Evolutionary conservation across 2,888 invertebrate species (phyloP), one percentile per base, ranked within the genome.

Genomic region (Hypselothyrea guttata): DNA sequence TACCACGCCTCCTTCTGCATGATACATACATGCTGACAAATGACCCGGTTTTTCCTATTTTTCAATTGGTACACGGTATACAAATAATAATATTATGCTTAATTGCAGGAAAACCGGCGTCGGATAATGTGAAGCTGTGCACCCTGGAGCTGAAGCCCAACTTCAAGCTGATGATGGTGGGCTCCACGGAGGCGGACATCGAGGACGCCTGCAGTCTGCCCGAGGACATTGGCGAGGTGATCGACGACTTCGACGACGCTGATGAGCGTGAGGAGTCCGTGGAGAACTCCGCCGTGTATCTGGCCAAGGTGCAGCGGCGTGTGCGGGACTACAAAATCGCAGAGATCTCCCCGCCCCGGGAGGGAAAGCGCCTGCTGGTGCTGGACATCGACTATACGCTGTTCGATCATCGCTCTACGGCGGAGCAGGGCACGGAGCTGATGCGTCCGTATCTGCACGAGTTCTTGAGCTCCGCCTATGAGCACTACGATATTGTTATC

Each of bases 381-480:
- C 90, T 98, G 46, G 98, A 98, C 87, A 98, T 98, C 86, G 98
- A 98, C 89, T 98, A 98, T 86, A 98, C 98, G 1, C 90, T 98
- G 15, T 98, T 98, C 88, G 98, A 98, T 91, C 98, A 98, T 88
- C 94, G 95, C 89, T 98, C 98, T 27, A 93, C 95, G 0, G 98
- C 98, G 0, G 97, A 98, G 89, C 94, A 94, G 68, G 94, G 94
- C 0, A 92, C 92, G 12, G 97, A 98, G 89, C 90, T 98, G 48
- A 98, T 98, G 98, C 92, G 98, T 61, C 98, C 98, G 0, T 98
- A 93, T 89, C 92, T 98, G 27, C 98, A 99, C 88, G 98, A 98
- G 89, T 98, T 98, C 90, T 91, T 98, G 0, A 94, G 95, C 1
- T 92, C 94, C 0, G 96, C 97, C 0, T 97, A 97, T 86, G 93